Conservation (phyloP, 53 echinoderm and acorn worm genomes). For the Arbacia lixula region DNA sequence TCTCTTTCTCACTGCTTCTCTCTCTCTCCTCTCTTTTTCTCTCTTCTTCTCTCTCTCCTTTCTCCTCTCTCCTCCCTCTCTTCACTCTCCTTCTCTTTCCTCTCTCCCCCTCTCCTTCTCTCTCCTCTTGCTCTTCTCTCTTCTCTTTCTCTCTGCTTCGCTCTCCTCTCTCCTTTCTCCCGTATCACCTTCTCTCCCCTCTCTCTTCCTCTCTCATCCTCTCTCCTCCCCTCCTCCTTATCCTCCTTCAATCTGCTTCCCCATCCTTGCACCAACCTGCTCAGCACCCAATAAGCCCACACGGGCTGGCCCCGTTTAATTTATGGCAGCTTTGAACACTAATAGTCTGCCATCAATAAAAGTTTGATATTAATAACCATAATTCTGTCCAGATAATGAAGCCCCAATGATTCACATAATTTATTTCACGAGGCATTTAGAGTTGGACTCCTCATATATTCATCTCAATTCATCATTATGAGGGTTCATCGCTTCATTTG, state of each 20-base stretch:
- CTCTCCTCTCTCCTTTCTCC: neutral
- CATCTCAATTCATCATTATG: too few relatives aligned
- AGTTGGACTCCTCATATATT: too few relatives aligned
- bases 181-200: neutral
- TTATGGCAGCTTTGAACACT: conserved; percentile 12
- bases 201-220: neutral
- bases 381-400: conserved; percentile 23
- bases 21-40: neutral
- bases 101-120: neutral
- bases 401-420: conserved; percentile 17
- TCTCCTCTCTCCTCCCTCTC: neutral
- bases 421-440: conserved; percentile 4
- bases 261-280: too few relatives aligned
- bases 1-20: neutral
- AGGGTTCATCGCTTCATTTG: too few relatives aligned
- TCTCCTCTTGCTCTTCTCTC: neutral
- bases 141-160: neutral
- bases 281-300: conserved; percentile 21
- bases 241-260: too few relatives aligned
- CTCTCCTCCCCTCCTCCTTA: neutral
- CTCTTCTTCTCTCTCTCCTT: neutral
- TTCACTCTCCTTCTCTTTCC: neutral
- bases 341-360: conserved; percentile 1
- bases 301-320: neutral
- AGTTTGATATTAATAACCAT: neutral